Evolutionary conservation across 37 sponge, comb jelly and placozoan species (phyloP), one percentile per base, ranked within the genome.

Genomic region (Cliona cf. orientalis): DNA sequence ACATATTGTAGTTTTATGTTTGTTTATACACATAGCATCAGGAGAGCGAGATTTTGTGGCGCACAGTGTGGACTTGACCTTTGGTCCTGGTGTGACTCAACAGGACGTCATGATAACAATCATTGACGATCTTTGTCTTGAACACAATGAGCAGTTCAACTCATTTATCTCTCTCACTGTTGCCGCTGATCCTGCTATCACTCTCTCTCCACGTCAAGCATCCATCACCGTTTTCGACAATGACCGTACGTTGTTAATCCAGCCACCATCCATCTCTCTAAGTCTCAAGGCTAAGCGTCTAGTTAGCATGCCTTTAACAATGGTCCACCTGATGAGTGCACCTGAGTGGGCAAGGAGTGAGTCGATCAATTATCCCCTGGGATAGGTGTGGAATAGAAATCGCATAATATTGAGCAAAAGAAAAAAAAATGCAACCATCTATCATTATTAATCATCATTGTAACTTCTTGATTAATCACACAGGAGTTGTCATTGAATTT

Each of bases 191-290:
- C 26, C 37, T 23, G 36, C 21, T 0, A 58, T 75, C 38, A 63
- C 23, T 21, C 62, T 76, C 0, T 29, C 33, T 4, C 64, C 42
- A 42, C 29, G 14, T 0, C 64, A 76, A 42, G 64, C 64, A 22
- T 28, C 43, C 31, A 76, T 76, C 3, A 28, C 21, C 44, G 63
- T 76, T 34, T n/a, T 76, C 5, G 77, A 76, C 42, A 32, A 76
- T 41, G 77, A 76, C 42, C 29, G 77, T 76, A 63, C 22, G 77
- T 53, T 3, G 35, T 31, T 11, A 35, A 53, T 49, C 5, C 12
- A 5, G 19, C 12, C 14, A 23, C n/a, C 26, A 19, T 61, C 12
- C 63, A 6, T 61, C n/a, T n/a, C n/a, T n/a, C n/a, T n/a, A n/a
- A n/a, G n/a, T n/a, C n/a, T n/a, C n/a, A n/a, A n/a, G n/a, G n/a